A percentile compares a stretch with the other conserved stretches of the same genome.
Conservation (phyloP, 2,888 invertebrate species). For the Cheilosia scutellata region DNA sequence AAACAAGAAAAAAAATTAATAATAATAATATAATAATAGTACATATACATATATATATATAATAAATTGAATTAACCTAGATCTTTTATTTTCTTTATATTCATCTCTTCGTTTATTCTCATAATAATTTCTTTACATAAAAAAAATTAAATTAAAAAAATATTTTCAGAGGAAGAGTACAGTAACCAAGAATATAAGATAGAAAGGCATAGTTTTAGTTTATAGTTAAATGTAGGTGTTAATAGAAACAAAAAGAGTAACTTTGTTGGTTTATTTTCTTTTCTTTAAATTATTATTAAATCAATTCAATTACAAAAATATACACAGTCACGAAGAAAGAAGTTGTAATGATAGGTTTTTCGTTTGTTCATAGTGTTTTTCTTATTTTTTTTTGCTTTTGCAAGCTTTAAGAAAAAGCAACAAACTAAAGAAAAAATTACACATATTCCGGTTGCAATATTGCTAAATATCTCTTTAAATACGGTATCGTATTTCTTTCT, state of each 20-base stretch:
- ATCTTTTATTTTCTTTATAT: conserved; percentile 32
- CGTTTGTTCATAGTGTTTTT: conserved; percentile 10
- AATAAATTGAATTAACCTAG: conserved; percentile 73
- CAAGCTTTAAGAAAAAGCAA: conserved; percentile 12
- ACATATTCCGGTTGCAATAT: conserved; percentile 59
- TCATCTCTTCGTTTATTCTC: conserved; percentile 28
- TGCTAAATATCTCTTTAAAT: conserved; percentile 48
- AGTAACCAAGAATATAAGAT: conserved; percentile 50
- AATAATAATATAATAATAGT: conserved; percentile 68
- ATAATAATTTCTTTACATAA: conserved; percentile 53
- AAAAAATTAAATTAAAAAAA: conserved; percentile 38
- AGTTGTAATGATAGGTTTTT: conserved; percentile 28
- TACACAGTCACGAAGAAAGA: conserved; percentile 67
- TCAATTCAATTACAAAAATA: conserved; percentile 61
- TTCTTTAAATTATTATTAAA: conserved; percentile 16
- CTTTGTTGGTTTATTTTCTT: conserved; percentile 9
- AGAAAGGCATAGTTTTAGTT: conserved; percentile 53
- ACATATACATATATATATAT: conserved; percentile 49
- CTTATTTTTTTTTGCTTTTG: conserved; percentile 6
- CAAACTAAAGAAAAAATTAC: conserved; percentile 50
- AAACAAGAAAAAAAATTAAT: conserved; percentile 68
- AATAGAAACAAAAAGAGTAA: conserved; percentile 52
- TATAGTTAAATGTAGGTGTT: conserved; percentile 44
- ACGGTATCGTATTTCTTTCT: conserved; percentile 11
- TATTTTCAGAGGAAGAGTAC: conserved; percentile 37